These are phyloP conservation scores for Eupeodes corollae DNA, from an alignment of 1,140 invertebrate genomes.

Conservation along the genomic window DNA sequence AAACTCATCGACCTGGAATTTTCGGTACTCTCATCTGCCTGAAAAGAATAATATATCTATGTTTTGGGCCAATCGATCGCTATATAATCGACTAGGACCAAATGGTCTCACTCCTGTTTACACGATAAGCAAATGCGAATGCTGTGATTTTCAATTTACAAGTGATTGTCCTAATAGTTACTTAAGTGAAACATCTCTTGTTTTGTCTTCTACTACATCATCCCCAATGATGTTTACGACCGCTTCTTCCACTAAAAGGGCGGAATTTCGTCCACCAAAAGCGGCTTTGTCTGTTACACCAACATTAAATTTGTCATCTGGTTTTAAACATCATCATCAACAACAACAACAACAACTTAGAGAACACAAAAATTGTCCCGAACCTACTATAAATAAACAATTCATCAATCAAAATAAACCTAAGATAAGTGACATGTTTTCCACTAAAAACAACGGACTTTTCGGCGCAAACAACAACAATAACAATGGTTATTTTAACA, in stretches of 20 bases:
- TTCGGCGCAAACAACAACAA: neutral
- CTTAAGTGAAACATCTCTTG: neutral
- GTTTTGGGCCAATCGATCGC: slow-evolving; percentile 2
- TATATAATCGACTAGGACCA: slow-evolving; percentile 1
- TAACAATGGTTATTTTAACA: neutral
- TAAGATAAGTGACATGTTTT: too few relatives aligned
- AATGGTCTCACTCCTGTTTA: slow-evolving; percentile 1
- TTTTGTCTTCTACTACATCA: neutral
- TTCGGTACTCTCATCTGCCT: neutral
- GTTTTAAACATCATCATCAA: too few relatives aligned
- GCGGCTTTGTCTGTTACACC: too few relatives aligned
- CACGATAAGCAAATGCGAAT: neutral
- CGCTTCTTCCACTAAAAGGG: neutral
- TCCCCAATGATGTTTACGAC: neutral
- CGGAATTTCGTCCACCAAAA: neutral
- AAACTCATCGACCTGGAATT: neutral
- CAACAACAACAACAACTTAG: too few relatives aligned
- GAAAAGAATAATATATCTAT: slow-evolving; percentile 3
- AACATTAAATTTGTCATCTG: too few relatives aligned
- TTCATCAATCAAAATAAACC: too few relatives aligned
- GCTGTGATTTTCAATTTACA: slow-evolving; percentile 3
- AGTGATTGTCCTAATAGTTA: neutral
- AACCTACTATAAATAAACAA: too few relatives aligned
- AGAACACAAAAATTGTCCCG: too few relatives aligned
- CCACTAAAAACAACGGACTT: too few relatives aligned